phyloP scores from a whole-genome alignment of 64 coral and sea anemone genomes.

The Actinia tenebrosa region DNA sequence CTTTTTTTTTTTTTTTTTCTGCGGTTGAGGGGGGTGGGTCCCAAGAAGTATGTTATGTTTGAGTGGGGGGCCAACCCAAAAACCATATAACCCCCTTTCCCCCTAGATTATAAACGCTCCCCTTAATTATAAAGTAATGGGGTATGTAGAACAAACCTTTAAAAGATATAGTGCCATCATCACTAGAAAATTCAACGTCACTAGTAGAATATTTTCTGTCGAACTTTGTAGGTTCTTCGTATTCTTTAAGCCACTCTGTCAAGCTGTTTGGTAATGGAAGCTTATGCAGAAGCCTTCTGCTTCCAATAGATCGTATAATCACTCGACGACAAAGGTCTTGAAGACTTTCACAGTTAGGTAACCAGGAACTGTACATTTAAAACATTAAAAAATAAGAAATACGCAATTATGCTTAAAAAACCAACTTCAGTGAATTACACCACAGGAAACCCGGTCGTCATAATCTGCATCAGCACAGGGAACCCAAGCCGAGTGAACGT shows the following conservation, averaged over 20 bases:
- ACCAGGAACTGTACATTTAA: slow-evolving; percentile 15
- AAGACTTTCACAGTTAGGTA: slow-evolving; percentile 76
- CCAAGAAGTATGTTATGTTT: too few species aligned
- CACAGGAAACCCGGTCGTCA: not conserved
- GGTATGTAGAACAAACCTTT: slow-evolving; percentile 48
- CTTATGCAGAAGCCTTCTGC: slow-evolving; percentile 50
- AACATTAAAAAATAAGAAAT: not conserved
- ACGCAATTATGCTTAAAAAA: not conserved
- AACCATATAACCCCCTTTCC: too few species aligned
- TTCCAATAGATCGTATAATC: slow-evolving; percentile 64
- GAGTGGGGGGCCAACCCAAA: too few species aligned
- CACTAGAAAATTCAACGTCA: slow-evolving; percentile 60
- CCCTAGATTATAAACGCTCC: too few species aligned
- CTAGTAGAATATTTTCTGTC: slow-evolving; percentile 48
- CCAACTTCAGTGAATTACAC: not conserved
- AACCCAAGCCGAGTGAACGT: too few species aligned
- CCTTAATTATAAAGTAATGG: too few species aligned
- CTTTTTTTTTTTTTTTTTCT: too few species aligned
- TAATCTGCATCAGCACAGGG: not conserved
- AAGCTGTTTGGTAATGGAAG: slow-evolving; percentile 65
- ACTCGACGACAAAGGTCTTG: slow-evolving; percentile 78
- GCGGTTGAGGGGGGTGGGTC: too few species aligned
- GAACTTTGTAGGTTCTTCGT: slow-evolving; percentile 67
- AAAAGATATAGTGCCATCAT: slow-evolving; percentile 74
- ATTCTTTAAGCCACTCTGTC: slow-evolving; percentile 58